phyloP scores from a whole-genome alignment of 2,797 vertebrate species.

The Oophaga sylvatica region DNA sequence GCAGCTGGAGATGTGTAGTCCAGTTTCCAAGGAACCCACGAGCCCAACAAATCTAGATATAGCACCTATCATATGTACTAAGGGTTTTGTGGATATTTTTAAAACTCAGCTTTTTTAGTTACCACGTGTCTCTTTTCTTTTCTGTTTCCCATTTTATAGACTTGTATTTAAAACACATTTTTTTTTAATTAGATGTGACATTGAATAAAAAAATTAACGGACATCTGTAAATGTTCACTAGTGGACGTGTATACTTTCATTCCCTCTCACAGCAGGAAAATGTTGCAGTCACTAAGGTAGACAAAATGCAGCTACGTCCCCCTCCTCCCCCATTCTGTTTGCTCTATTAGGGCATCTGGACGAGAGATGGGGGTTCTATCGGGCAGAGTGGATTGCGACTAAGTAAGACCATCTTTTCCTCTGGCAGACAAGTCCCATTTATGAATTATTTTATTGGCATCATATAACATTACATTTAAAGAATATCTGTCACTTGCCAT shows the following conservation, averaged over 20 bases:
- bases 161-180: background rate
- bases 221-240: background rate
- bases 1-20: slow-evolving; percentile 27
- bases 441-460: background rate
- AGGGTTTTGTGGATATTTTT: background rate
- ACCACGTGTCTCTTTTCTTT: background rate
- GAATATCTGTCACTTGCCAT: no score
- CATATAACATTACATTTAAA: no score
- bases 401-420: background rate
- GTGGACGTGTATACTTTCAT: no score
- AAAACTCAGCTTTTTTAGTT: no score
- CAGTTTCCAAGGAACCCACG: slow-evolving; percentile 34
- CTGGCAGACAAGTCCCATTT: background rate
- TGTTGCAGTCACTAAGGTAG: no score
- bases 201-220: background rate
- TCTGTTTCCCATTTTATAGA: background rate
- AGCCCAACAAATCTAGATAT: background rate
- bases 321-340: background rate
- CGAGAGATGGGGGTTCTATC: background rate
- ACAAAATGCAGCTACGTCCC: no score
- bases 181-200: background rate
- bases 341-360: background rate
- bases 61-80: slow-evolving; percentile 29
- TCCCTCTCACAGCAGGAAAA: no score
- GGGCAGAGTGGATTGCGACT: background rate